Conservation (phyloP, 2,888 invertebrate genomes). For the Trissoscelio sp. region DNA sequence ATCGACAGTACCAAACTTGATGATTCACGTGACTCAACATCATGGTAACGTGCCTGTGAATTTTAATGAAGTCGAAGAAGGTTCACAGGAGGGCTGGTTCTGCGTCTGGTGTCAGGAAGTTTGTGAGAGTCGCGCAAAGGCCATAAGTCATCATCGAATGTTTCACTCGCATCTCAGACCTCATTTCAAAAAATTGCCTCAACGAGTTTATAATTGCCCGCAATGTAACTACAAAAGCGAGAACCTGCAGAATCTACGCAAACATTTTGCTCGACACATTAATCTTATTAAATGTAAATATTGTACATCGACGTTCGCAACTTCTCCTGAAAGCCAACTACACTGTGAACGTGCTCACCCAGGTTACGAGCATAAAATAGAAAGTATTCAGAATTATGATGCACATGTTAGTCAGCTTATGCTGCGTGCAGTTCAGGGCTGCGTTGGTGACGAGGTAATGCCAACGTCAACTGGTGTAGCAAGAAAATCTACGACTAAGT, state of each 20-base stretch:
- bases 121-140: slow-evolving; percentile 77
- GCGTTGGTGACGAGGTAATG: slow-evolving; percentile 15
- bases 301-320: slow-evolving; percentile 80
- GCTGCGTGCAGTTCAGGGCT: slow-evolving; percentile 51
- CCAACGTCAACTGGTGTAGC: slow-evolving; percentile 76
- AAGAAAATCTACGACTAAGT: slow-evolving; percentile 83
- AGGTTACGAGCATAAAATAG: slow-evolving; percentile 75
- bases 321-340: slow-evolving; percentile 73
- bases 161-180: slow-evolving; percentile 81
- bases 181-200: slow-evolving; percentile 72
- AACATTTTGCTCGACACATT: slow-evolving; percentile 83
- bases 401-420: slow-evolving; percentile 72
- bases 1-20: slow-evolving; percentile 73
- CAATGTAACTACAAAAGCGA: slow-evolving; percentile 80
- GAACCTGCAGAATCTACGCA: slow-evolving; percentile 78
- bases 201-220: slow-evolving; percentile 79
- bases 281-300: slow-evolving; percentile 83
- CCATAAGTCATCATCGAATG: slow-evolving; percentile 80
- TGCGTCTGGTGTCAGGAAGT: slow-evolving; percentile 80
- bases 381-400: slow-evolving; percentile 72
- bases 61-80: slow-evolving; percentile 71
- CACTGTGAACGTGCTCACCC: slow-evolving; percentile 80
- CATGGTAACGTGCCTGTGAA: slow-evolving; percentile 72
- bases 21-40: slow-evolving; percentile 73
- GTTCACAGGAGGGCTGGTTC: slow-evolving; percentile 74